Evolutionary conservation across 1,140 invertebrate species (phyloP), one percentile per base, ranked within the genome.

Genomic region (Aleiodes sp.): DNA sequence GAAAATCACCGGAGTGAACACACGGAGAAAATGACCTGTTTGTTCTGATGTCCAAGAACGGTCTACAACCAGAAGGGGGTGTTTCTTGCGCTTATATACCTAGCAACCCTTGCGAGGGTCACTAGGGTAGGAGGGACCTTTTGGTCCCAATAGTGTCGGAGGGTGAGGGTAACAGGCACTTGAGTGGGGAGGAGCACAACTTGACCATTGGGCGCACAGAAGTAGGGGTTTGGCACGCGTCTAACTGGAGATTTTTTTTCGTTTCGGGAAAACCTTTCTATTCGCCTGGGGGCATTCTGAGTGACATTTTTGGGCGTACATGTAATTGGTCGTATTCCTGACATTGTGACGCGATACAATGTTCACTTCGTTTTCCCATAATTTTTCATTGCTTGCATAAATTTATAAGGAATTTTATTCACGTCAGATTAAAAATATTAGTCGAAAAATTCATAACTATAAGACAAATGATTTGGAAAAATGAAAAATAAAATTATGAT

Each of bases 221-320:
- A 52, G 46, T 52, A 21, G 46, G 46, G 46, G 46, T 24, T 52
- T 52, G 46, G 46, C 46, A 52, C 46, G 46, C 46, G 46, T 52
- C 46, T 52, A 52, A 24, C 21, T 52, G 2, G 19, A 24, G 26
- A 52, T 9, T 4, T 6, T 35, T 6, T 24, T 24, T 16, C 26
- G 21, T 52, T 24, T 10, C 16, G 46, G 16, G 21, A 52, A 52
- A 16, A 7, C 14, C 19, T 19, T 19, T n/a, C 6, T 2, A 16
- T 52, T 52, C 10, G 26, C 46, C 46, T 52, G 19, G 4, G n/a
- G 21, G 21, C 46, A 52, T 24, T 52, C 16, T 12, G 4, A 52
- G 4, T 3, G 46, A 24, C 46, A 52, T 24, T 52, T 9, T 24
- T 52, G 2, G 46, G 46, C 12, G 21, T 52, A 24, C 10, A 24